Percentiles rank a stretch among this genome's conserved stretches.
These are phyloP conservation scores for Sebastes vulpes DNA, from an alignment of 2,797 vertebrate species.

Conservation along the genomic window DNA sequence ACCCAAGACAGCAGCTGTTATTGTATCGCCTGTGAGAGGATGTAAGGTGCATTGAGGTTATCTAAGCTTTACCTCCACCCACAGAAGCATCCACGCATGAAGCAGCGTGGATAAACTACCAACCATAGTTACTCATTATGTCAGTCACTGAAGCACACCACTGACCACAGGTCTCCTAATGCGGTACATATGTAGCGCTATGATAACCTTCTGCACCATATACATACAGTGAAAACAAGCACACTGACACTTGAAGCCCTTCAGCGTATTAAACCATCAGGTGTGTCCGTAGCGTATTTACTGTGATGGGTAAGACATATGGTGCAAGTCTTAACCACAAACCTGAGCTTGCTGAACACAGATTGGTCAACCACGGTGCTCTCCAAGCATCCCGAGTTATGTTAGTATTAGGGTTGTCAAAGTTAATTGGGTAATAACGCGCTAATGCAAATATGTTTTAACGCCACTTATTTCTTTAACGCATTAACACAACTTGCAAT, in stretches of 20 bases:
- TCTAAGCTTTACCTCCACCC: constrained; percentile 3
- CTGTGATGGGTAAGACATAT: not conserved
- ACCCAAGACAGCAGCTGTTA: not conserved
- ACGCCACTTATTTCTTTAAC: too few relatives aligned
- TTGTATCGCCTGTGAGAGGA: not conserved
- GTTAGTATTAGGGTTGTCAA: not conserved
- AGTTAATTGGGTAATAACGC: too few relatives aligned
- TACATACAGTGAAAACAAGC: not conserved
- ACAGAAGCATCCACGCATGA: not conserved
- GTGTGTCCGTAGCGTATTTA: not conserved
- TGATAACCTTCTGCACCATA: not conserved
- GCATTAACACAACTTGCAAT: too few relatives aligned
- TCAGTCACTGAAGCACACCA: constrained; percentile 39
- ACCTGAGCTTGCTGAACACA: not conserved
- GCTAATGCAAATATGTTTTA: too few relatives aligned
- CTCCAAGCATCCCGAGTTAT: not conserved
- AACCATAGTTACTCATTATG: constrained; percentile 15
- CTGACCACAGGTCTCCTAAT: constrained; percentile 13
- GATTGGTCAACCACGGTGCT: not conserved
- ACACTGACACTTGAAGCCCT: not conserved
- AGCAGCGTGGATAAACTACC: constrained; percentile 8
- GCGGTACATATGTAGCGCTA: not conserved
- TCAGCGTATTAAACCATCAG: constrained; percentile 8
- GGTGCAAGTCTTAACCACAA: not conserved
- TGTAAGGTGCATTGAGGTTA: not conserved